These are phyloP conservation scores for Pterophyllum scalare DNA, from an alignment of 2,113 vertebrate species.

Conservation along the genomic window DNA sequence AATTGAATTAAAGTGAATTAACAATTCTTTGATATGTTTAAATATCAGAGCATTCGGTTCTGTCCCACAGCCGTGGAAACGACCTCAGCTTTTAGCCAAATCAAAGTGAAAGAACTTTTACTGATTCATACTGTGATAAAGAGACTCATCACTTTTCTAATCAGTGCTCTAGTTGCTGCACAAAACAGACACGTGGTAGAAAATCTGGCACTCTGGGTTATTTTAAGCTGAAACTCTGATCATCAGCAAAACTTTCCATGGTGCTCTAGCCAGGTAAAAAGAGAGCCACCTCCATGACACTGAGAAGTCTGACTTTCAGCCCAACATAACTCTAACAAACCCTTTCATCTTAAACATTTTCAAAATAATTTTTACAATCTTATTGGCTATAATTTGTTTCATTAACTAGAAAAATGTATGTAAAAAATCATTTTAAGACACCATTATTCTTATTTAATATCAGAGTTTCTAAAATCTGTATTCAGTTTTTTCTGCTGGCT, in stretches of 20 bases:
- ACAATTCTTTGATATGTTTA: too few relatives aligned
- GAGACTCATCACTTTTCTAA: neutral
- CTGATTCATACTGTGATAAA: neutral
- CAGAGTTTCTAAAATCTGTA: neutral
- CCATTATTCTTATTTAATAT: accelerated
- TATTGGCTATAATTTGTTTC: neutral
- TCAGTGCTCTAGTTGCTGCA: neutral
- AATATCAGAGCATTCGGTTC: too few relatives aligned
- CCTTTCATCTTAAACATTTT: accelerated
- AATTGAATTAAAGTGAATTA: too few relatives aligned
- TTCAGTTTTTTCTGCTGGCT: slow-evolving; percentile 4
- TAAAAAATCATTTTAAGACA: accelerated
- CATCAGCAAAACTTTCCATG: neutral
- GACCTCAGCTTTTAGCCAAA: neutral
- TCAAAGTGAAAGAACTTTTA: neutral
- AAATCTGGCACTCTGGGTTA: neutral
- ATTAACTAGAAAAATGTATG: neutral
- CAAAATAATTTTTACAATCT: neutral
- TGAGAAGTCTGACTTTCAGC: neutral
- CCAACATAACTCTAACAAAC: neutral
- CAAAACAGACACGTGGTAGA: neutral
- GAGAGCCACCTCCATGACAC: neutral
- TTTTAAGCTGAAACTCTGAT: neutral
- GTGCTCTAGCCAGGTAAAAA: neutral
- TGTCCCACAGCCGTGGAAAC: too few relatives aligned